Evolutionary conservation across 2,888 invertebrate genomes (phyloP).

Genomic region (Euproctis similis): DNA sequence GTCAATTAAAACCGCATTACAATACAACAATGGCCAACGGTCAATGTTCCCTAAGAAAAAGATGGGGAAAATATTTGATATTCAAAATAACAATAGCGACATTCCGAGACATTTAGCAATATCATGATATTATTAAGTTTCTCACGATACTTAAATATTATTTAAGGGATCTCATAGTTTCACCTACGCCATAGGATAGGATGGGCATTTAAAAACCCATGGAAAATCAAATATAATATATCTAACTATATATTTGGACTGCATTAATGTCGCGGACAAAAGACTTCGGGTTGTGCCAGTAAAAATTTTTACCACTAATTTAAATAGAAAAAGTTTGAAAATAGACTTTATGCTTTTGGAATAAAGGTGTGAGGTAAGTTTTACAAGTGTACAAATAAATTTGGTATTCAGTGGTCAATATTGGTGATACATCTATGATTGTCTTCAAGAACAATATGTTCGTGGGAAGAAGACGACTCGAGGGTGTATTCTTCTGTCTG

Average conservation of each 20-base stretch:
- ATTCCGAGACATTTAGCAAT: conserved; percentile 25
- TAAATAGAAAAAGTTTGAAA: conserved; percentile 6
- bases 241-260: conserved; percentile 50
- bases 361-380: conserved; percentile 11
- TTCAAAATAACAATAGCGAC: conserved; percentile 4
- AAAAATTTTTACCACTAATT: too few species aligned
- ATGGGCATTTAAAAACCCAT: conserved; percentile 47
- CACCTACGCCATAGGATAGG: conserved; percentile 40
- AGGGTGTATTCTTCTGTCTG: conserved; percentile 34
- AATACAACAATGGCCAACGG: too few species aligned
- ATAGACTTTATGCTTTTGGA: conserved; percentile 12
- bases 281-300: too few species aligned
- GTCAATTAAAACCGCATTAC: too few species aligned
- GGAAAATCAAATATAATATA: conserved; percentile 49
- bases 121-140: conserved; percentile 22
- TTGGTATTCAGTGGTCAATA: conserved; percentile 32
- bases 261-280: conserved; percentile 31
- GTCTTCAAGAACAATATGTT: conserved; percentile 39
- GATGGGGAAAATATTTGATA: neutral
- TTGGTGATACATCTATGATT: conserved; percentile 54
- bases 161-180: conserved; percentile 32
- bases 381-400: conserved; percentile 1
- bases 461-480: conserved; percentile 49
- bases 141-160: conserved; percentile 43
- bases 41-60: too few species aligned